Base-by-base conservation (phyloP, 2,797 vertebrate genomes). In the Gallinago nigripennis region DNA sequence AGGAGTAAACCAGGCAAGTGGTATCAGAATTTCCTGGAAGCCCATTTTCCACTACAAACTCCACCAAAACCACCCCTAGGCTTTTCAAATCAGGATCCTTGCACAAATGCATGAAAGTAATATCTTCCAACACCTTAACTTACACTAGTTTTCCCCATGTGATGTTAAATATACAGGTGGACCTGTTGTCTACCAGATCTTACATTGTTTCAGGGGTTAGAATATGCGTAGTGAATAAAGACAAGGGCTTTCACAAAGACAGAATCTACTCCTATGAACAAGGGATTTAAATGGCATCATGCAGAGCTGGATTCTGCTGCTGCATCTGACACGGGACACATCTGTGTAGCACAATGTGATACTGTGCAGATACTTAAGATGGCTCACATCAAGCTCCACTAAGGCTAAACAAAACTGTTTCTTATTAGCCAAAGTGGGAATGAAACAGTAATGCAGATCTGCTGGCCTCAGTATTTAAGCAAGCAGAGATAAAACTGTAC, bases 321-420 rank as follows among this genome's bases (percentile, higher is more conserved):
- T 78, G 43, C 35, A 48, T 17, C 43, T 64, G 61, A 68, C 30
- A 21, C 20, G 43, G 57, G 54, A 60, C 20, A 65, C 6, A 4
- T n/a, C n/a, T 37, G 63, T 4, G 0, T 3, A 78, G 46, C 50
- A 60, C 31, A 48, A 14, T 1, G 1, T 2, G 2, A 27, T 13
- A 31, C 66, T 33, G 31, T 27, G 41, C n/a, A 30, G 83, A 30
- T 24, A 16, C 43, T 65, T 66, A 25, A 33, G 19, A 51, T 51
- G 70, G 30, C 66, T 53, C 21, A 56, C 51, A 56, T 37, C 21
- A 12, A 80, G 46, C 19, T 89, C 63, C 76, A 27, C 46, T 27
- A 64, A 61, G 27, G 51, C 73, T 39, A 24, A 83, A 45, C 30
- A 70, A 46, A 73, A 56, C 37, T 51, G 27, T 14, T 71, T 20